phyloP scores from a whole-genome alignment of 2,113 vertebrate species.

The Sylvia atricapilla region DNA sequence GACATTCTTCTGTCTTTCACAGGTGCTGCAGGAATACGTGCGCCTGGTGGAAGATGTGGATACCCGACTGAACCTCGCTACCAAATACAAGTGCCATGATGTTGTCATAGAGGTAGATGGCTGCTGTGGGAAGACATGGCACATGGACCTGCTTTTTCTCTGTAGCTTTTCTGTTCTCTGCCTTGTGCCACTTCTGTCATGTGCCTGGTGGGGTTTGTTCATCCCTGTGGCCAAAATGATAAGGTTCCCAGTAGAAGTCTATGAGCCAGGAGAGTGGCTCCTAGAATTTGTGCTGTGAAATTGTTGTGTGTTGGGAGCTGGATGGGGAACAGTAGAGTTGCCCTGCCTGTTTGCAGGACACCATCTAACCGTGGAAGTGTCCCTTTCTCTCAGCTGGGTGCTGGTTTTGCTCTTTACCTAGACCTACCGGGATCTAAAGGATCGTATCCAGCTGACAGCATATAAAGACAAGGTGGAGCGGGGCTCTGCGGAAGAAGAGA shows the following conservation, averaged over 20 bases:
- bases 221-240: background rate
- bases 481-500: constrained; percentile 83
- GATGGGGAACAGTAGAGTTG: background rate
- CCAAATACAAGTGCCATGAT: constrained; percentile 93
- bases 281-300: background rate
- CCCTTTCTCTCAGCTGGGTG: background rate
- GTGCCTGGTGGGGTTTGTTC: background rate
- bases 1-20: background rate
- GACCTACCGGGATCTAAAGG: constrained; percentile 91
- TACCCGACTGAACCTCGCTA: constrained; percentile 81
- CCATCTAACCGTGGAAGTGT: background rate
- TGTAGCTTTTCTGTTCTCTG: background rate
- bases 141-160: background rate
- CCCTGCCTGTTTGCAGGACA: background rate
- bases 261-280: background rate
- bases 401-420: constrained; percentile 62
- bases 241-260: background rate
- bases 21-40: constrained; percentile 91
- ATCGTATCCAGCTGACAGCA: constrained; percentile 84
- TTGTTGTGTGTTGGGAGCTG: background rate
- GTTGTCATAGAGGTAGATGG: constrained; percentile 88
- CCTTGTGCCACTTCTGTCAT: background rate
- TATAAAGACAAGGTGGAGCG: constrained; percentile 86
- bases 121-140: background rate
- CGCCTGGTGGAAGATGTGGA: constrained; percentile 88